Evolutionary conservation across 2,797 vertebrate genomes (phyloP).

Genomic region (Neostethus bicornis): DNA sequence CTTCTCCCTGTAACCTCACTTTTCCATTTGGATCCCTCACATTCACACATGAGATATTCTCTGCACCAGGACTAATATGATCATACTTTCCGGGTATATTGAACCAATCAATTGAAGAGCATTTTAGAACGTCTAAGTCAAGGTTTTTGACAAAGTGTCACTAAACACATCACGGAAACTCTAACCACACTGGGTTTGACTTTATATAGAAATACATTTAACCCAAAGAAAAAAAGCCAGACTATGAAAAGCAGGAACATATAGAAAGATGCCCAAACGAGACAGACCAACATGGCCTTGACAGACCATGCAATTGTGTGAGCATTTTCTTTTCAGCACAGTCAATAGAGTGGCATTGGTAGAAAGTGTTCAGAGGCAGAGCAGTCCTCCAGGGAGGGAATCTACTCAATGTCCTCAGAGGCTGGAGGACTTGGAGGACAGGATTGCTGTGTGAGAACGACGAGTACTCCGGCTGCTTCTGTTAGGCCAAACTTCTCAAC

Average conservation of each 20-base stretch:
- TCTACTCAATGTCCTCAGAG: constrained; percentile 62
- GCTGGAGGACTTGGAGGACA: constrained; percentile 64
- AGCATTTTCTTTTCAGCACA: constrained; percentile 50
- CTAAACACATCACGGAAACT: too few species aligned
- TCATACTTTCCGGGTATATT: too few species aligned
- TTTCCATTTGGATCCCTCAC: too few species aligned
- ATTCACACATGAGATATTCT: too few species aligned
- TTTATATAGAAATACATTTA: constrained; percentile 12
- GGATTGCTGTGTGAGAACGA: constrained; percentile 41
- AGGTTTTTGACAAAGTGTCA: too few species aligned
- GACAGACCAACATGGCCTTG: constrained; percentile 35
- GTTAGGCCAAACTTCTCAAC: constrained; percentile 34
- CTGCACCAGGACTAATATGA: too few species aligned
- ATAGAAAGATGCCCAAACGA: constrained; percentile 20
- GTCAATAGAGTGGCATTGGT: constrained; percentile 66
- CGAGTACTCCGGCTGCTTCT: constrained; percentile 27
- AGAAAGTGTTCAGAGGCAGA: constrained; percentile 51
- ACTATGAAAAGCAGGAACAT: constrained; percentile 5
- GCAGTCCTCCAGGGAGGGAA: constrained; percentile 48
- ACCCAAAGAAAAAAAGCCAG: constrained; percentile 2
- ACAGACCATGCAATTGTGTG: constrained; percentile 40
- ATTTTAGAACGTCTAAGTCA: too few species aligned
- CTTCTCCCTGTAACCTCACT: too few species aligned
- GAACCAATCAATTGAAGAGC: too few species aligned
- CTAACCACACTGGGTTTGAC: not conserved